Evolutionary conservation across 2,797 vertebrate genomes (phyloP).

Genomic region (Sebastiscus tertius): DNA sequence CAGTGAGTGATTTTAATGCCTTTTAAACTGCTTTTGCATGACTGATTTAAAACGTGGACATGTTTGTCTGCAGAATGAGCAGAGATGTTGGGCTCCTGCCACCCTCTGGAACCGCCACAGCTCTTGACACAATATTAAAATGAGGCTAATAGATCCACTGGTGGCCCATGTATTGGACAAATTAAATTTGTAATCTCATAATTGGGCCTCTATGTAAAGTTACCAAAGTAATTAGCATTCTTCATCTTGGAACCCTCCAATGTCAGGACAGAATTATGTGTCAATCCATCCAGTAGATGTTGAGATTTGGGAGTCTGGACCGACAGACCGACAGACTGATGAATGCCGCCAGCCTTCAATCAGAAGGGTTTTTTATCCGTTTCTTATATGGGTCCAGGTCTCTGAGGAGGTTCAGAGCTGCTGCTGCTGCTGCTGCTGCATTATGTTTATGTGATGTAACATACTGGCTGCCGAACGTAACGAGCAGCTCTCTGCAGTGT

Average conservation of each 20-base stretch:
- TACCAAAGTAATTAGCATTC: not conserved
- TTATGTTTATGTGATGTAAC: constrained; percentile 40
- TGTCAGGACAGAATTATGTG: not conserved
- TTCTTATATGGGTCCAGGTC: not conserved
- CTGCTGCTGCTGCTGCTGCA: constrained; percentile 25
- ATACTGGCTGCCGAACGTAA: constrained; percentile 9
- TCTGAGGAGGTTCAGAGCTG: not conserved
- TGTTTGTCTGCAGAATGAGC: too few relatives aligned
- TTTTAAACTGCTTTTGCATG: too few relatives aligned
- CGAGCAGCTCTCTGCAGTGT: constrained; percentile 17
- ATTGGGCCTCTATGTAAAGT: not conserved
- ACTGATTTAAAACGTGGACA: too few relatives aligned
- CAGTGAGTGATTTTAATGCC: too few relatives aligned
- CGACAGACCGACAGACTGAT: not conserved
- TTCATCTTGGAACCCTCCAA: not conserved
- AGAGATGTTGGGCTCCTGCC: too few relatives aligned
- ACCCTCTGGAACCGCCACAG: too few relatives aligned
- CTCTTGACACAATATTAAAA: too few relatives aligned
- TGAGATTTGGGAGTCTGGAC: not conserved
- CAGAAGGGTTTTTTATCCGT: not conserved
- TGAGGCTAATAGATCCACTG: too few relatives aligned
- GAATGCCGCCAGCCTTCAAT: not conserved
- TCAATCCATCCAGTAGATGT: too few relatives aligned
- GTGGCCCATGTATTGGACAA: not conserved
- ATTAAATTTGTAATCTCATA: not conserved